Evolutionary conservation across 23 tunicate genomes (phyloP), one percentile per base, ranked within the genome.

Genomic region (Ciona savignyi): DNA sequence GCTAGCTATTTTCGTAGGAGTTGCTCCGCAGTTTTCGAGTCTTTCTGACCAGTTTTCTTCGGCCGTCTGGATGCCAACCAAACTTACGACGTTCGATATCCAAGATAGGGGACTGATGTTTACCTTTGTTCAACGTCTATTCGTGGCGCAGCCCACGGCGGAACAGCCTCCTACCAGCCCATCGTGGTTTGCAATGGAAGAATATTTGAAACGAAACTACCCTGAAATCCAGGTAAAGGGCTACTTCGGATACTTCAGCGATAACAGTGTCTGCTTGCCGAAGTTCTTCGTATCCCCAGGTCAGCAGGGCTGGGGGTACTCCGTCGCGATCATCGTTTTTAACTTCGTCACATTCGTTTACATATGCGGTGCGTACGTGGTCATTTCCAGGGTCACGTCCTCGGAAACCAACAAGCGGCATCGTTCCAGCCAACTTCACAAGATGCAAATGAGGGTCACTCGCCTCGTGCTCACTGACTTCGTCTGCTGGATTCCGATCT

Each of bases 191-290:
- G 49, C 56, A 28, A 65, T 81, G 86, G 30, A n/a, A 11, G 68
- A 34, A n/a, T 81, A 51, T 35, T 1, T 81, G 4, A 29, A 27
- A 28, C 51, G 49, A 35, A 73, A 73, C 51, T 73, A 86, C 75
- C 82, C 82, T 3, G 82, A 78, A 3, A 6, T 81, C 23, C 22
- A 65, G 28, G 35, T 81, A 0, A 70, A 71, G 30, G 82, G 86
- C 27, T 81, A 27, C 33, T 81, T 77, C 33, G 95, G 95, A 4
- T 87, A 87, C 66, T 87, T 82, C 61, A 82, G 87, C 68, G 82
- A 87, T 66, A 71, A 87, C 74, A 87, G 95, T 64, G 95, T 87
- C 11, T 87, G 95, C 35, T 32, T 87, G 26, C 95, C 95, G 24
- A 81, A 81, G n/a, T 87, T 81, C 49, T 87, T 70, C 60, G 95